Evolutionary conservation across 2,113 vertebrate species (phyloP), one percentile per base, ranked within the genome.

Genomic region (Xyrauchen texanus): DNA sequence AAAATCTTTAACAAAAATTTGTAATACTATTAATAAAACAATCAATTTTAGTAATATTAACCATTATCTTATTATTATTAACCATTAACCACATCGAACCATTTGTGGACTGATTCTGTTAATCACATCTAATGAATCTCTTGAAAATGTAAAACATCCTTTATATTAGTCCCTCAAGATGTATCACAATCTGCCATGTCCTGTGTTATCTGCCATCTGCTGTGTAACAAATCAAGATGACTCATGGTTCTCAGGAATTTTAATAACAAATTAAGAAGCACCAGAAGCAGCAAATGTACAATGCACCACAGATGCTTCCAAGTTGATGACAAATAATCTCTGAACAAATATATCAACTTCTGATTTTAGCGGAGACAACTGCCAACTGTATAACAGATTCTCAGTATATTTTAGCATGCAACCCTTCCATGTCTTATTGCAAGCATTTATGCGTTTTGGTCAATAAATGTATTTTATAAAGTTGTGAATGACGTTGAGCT

Each of bases 291-390:
- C 4, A 1, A 57, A 55, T 42, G 13, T 58, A 49, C 42, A 42
- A 57, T 70, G 53, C 65, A 67, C 44, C 66, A 66, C 77, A 85
- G 73, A 87, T 85, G 83, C 77, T 70, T 63, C 47, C 46, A 76
- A 70, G 64, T 55, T 71, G 71, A 83, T 80, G 74, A 78, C 72
- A 85, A 81, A 82, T 81, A 66, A 82, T 58, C 55, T 76, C 83
- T 10, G 42, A 34, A 34, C 21, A 34, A 34, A 34, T 34, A 34
- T 34, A 1, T 34, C 21, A 1, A 34, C 21, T 1, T 34, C 21
- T 34, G 21, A 3, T 34, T 34, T 34, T 34, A 78, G 73, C 72
- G 64, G 68, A 85, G 66, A 77, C 70, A 83, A 74, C 51, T 12
- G 75, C 63, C 78, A 82, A 77, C 67, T 68, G 58, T 70, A 57